Conservation (phyloP, 2,888 invertebrate species). For the Mimachlamys varia region DNA sequence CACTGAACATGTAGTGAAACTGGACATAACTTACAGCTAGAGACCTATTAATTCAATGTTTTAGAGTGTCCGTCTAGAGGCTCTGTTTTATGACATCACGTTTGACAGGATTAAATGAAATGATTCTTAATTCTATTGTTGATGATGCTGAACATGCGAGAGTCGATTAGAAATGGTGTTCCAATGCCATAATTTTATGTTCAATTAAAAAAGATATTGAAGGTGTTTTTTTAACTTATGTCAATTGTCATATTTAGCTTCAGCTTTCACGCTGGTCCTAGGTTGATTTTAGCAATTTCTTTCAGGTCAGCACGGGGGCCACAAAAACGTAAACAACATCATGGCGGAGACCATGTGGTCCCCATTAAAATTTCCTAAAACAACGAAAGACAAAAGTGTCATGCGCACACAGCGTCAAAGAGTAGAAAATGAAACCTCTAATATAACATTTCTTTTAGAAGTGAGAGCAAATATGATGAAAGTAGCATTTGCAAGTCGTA, state of each 20-base stretch:
- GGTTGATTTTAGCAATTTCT: neutral
- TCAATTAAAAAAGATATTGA: too few species aligned
- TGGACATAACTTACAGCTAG: too few species aligned
- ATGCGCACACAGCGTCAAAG: neutral
- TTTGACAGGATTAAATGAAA: too few species aligned
- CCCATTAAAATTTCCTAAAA: neutral
- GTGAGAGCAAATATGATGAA: neutral
- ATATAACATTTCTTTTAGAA: neutral
- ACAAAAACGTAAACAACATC: constrained; percentile 15
- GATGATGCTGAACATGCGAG: neutral
- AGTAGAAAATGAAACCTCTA: neutral
- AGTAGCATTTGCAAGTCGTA: neutral
- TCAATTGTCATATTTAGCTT: neutral
- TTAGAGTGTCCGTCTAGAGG: too few species aligned
- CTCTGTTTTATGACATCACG: too few species aligned
- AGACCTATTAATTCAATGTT: too few species aligned
- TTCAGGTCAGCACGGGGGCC: constrained; percentile 7
- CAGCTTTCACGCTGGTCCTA: neutral
- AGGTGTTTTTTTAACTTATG: too few species aligned
- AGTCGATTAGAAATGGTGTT: too few species aligned
- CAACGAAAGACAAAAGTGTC: neutral
- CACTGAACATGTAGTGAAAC: too few species aligned
- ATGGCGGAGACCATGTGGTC: constrained; percentile 30
- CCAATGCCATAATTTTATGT: too few species aligned
- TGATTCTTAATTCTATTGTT: neutral